phyloP scores from a whole-genome alignment of 2,113 vertebrate species.

The Apus apus region DNA sequence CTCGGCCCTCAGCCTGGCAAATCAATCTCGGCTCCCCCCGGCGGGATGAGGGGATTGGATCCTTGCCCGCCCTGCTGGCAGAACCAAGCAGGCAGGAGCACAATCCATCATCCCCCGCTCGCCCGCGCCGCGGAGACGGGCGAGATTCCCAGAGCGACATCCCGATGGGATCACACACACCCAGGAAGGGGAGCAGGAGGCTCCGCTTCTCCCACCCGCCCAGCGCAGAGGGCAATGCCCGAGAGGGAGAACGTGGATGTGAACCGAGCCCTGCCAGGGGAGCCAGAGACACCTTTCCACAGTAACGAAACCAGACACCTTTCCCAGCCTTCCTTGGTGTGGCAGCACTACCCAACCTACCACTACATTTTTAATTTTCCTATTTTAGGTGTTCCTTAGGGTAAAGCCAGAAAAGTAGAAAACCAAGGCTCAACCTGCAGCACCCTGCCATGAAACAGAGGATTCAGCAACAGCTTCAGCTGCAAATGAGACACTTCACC shows the following conservation, averaged over 20 bases:
- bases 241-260: accelerated
- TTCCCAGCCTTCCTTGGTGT: accelerated
- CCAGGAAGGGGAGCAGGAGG: not conserved
- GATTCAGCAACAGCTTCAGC: not conserved
- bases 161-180: accelerated
- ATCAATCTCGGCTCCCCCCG: not conserved
- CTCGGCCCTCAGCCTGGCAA: not conserved
- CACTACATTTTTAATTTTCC: not conserved
- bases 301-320: not conserved
- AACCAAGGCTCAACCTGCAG: not conserved
- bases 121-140: accelerated
- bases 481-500: not conserved
- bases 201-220: not conserved
- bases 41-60: not conserved
- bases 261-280: not conserved
- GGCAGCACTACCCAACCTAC: not conserved
- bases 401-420: not conserved
- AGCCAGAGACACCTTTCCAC: not conserved
- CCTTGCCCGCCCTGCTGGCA: not conserved
- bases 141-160: accelerated
- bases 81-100: not conserved
- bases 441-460: accelerated
- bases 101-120: not conserved
- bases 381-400: not conserved
- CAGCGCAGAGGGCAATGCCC: not conserved